Conservation (phyloP, 1,140 invertebrate genomes). For the Mercenaria mercenaria region DNA sequence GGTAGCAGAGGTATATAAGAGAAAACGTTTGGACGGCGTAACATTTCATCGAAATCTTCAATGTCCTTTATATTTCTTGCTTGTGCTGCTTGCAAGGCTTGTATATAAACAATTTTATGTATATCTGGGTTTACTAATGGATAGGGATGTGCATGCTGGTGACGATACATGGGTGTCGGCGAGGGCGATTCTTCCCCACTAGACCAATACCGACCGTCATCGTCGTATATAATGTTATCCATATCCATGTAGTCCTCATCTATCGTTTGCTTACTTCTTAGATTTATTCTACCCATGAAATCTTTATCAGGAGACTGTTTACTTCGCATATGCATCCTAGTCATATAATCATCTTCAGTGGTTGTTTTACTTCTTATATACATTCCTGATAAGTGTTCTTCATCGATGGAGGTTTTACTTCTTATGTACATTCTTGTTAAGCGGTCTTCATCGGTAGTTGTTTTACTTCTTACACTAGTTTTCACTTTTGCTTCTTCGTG, state of each 20-base stretch:
- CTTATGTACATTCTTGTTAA: too few relatives aligned
- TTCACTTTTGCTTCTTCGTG: not conserved
- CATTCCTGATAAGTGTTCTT: too few relatives aligned
- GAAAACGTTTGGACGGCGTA: conserved; percentile 51
- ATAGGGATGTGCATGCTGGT: conserved; percentile 24
- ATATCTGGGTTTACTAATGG: conserved; percentile 56
- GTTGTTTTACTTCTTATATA: too few relatives aligned
- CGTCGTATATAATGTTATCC: conserved; percentile 50
- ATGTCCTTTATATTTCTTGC: not conserved
- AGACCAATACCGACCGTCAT: conserved; percentile 47
- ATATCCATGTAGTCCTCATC: conserved; percentile 62
- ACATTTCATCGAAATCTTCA: conserved; percentile 16
- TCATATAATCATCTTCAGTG: too few relatives aligned
- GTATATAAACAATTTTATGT: conserved; percentile 55
- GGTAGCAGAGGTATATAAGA: conserved; percentile 51
- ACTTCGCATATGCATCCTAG: too few relatives aligned
- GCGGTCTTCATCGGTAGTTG: too few relatives aligned
- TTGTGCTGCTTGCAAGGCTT: conserved; percentile 38
- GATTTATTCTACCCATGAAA: not conserved
- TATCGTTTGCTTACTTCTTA: conserved; percentile 4
- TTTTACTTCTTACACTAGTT: too few relatives aligned
- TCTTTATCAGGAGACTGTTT: too few relatives aligned
- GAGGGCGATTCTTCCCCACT: conserved; percentile 32
- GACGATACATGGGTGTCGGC: not conserved
- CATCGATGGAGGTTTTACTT: too few relatives aligned